Percentiles rank a stretch among this genome's conserved stretches.
phyloP scores from a whole-genome alignment of 2,888 invertebrate species.

The Dermolepida albohirtum region DNA sequence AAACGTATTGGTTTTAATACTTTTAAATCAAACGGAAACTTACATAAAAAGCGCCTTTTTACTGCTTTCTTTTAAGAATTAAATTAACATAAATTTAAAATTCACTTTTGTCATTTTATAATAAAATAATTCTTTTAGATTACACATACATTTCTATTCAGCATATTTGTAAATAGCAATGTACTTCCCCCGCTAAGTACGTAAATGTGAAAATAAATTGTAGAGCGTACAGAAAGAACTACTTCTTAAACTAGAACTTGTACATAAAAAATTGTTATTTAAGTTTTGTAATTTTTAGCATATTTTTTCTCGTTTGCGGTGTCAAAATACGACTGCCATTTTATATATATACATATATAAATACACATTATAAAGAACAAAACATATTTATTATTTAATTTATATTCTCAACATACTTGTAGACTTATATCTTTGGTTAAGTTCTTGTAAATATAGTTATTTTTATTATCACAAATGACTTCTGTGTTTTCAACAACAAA shows the following conservation, averaged over 20 bases:
- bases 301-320: slow-evolving; percentile 6
- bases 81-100: too few species aligned
- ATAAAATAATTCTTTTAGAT: too few species aligned
- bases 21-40: too few species aligned
- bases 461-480: slow-evolving; percentile 25
- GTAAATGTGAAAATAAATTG: too few species aligned
- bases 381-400: slow-evolving; percentile 42
- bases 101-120: too few species aligned
- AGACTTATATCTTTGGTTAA: slow-evolving; percentile 30
- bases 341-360: slow-evolving; percentile 36
- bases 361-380: slow-evolving; percentile 23
- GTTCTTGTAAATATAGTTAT: slow-evolving; percentile 39
- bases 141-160: too few species aligned
- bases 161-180: too few species aligned
- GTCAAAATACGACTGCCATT: slow-evolving; percentile 40
- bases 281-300: slow-evolving; percentile 9
- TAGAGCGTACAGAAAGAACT: too few species aligned
- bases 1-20: too few species aligned
- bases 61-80: too few species aligned
- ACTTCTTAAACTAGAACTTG: neutral
- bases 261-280: slow-evolving; percentile 7
- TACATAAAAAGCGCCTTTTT: too few species aligned
- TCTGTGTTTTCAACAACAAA: neutral
- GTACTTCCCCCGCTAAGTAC: too few species aligned
- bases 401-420: slow-evolving; percentile 36